These are phyloP conservation scores for Acleris holmiana DNA, from an alignment of 2,888 invertebrate species.

Conservation along the genomic window DNA sequence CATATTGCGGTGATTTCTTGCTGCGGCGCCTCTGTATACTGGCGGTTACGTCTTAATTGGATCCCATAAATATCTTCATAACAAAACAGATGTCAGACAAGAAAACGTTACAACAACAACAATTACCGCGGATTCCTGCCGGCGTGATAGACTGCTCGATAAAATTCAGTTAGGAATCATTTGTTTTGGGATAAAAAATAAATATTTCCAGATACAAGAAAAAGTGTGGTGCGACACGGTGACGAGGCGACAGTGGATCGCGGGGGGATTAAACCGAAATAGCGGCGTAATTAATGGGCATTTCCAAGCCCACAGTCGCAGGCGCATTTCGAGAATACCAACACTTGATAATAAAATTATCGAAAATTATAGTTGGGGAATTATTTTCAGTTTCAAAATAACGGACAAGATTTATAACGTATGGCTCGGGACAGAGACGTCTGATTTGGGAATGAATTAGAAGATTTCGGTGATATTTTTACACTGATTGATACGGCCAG, in stretches of 20 bases:
- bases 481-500: conserved; percentile 4
- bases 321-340: conserved; percentile 64
- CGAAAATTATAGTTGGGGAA: conserved; percentile 48
- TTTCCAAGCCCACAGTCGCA: conserved; percentile 69
- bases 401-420: conserved; percentile 27
- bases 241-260: conserved; percentile 66
- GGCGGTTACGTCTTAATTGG: conserved; percentile 38
- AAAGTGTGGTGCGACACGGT: conserved; percentile 50
- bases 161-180: conserved; percentile 40
- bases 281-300: conserved; percentile 74
- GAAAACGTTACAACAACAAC: conserved; percentile 42
- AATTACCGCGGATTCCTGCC: conserved; percentile 37
- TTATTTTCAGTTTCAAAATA: conserved; percentile 28
- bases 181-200: conserved; percentile 39
- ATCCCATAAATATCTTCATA: conserved; percentile 39
- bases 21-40: conserved; percentile 25
- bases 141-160: conserved; percentile 42
- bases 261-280: conserved; percentile 79
- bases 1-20: conserved; percentile 37
- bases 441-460: conserved; percentile 21
- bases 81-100: conserved; percentile 44
- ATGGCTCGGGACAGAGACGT: conserved; percentile 7
- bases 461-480: conserved; percentile 17
- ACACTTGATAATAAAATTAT: conserved; percentile 48
- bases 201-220: conserved; percentile 40